A percentile compares a stretch with the other conserved stretches of the same genome.
Conservation (phyloP, 2,113 vertebrate species). For the Salminus brasiliensis region DNA sequence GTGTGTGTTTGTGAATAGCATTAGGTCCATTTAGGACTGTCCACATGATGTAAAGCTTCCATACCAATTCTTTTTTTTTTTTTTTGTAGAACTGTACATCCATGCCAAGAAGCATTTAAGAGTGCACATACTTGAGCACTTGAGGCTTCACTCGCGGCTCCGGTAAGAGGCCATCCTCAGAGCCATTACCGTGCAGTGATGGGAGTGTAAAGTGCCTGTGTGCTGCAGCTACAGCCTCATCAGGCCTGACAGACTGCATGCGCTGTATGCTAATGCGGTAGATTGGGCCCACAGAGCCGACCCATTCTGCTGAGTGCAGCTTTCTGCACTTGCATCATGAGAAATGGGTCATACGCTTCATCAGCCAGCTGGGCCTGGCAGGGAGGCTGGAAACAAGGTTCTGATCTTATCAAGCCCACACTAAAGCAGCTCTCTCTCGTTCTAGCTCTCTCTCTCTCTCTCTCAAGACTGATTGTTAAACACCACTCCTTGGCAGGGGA, state of each 20-base stretch:
- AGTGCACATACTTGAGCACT: neutral
- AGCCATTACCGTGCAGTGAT: constrained; percentile 31
- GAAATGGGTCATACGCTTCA: constrained; percentile 11
- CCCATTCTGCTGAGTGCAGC: constrained; percentile 36
- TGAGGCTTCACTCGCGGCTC: constrained; percentile 2
- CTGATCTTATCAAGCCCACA: constrained; percentile 36
- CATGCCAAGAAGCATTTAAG: neutral
- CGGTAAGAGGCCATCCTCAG: constrained; percentile 39
- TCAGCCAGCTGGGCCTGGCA: constrained; percentile 27
- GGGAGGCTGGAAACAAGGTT: constrained; percentile 30
- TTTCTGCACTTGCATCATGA: constrained; percentile 21
- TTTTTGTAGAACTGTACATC: too few relatives aligned
- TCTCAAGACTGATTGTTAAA: constrained; percentile 28
- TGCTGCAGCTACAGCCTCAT: constrained; percentile 27
- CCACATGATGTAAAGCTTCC: neutral
- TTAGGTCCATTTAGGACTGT: neutral
- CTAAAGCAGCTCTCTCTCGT: constrained; percentile 2
- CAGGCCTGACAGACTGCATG: constrained; percentile 29
- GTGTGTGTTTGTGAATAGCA: too few relatives aligned
- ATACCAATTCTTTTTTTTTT: neutral
- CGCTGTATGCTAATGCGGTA: constrained; percentile 18
- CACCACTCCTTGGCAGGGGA: constrained; percentile 6
- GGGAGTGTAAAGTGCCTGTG: constrained; percentile 35
- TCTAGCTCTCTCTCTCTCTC: neutral
- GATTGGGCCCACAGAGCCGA: constrained; percentile 5